These are phyloP conservation scores for Poeciliopsis retropinna DNA, from an alignment of 2,113 vertebrate genomes.

Conservation along the genomic window DNA sequence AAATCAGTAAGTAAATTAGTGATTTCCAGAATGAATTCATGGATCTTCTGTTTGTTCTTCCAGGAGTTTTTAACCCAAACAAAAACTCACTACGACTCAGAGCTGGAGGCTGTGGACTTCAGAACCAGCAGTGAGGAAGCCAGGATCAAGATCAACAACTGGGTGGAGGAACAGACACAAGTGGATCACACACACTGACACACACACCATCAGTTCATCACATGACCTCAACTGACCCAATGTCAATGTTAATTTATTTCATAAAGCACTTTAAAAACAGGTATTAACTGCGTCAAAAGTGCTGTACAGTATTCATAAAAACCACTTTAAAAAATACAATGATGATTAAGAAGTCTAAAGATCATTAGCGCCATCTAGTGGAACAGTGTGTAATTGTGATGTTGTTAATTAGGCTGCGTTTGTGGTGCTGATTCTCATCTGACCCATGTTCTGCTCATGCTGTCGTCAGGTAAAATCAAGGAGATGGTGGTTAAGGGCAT, in stretches of 20 bases:
- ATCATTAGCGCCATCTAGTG: constrained; percentile 1
- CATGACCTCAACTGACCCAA: constrained; percentile 61
- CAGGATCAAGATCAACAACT: constrained; percentile 73
- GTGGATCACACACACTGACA: no score
- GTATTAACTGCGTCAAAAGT: no score
- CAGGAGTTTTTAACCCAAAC: no score
- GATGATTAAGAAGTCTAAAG: constrained; percentile 64
- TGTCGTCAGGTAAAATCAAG: constrained; percentile 82
- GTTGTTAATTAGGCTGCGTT: not conserved
- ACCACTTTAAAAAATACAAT: not conserved
- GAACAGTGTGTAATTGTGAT: not conserved
- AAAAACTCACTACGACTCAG: constrained; percentile 23
- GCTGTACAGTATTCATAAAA: no score
- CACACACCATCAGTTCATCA: constrained; percentile 43
- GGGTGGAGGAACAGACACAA: constrained; percentile 70
- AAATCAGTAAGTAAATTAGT: no score
- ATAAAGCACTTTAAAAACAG: no score
- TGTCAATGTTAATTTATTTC: no score
- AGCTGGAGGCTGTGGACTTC: constrained; percentile 75
- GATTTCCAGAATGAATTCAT: no score
- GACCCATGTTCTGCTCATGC: not conserved
- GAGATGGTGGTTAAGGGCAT: constrained; percentile 78
- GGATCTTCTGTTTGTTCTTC: no score
- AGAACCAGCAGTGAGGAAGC: constrained; percentile 26
- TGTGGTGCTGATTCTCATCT: not conserved